Percentiles rank a stretch among this genome's conserved stretches.
Evolutionary conservation across 1,140 invertebrate genomes (phyloP).

Genomic region (Lordiphosa mommai): DNA sequence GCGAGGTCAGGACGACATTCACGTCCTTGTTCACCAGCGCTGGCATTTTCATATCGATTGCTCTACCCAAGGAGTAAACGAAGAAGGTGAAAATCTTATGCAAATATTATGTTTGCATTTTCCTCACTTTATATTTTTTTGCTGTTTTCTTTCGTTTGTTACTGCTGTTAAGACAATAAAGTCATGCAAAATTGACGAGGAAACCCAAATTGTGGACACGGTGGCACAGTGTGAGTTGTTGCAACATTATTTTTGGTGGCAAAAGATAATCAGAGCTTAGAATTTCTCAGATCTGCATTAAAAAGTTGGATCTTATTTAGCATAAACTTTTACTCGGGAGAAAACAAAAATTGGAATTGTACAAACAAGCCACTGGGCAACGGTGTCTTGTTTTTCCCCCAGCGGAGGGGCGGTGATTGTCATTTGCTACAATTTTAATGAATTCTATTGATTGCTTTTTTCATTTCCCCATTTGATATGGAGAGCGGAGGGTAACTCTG

Average conservation of each 20-base stretch:
- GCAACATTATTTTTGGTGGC: no score
- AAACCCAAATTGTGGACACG: constrained; percentile 28
- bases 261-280: no score
- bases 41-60: constrained; percentile 59
- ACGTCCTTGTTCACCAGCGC: constrained; percentile 36
- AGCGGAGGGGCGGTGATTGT: constrained; percentile 34
- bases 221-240: constrained; percentile 7
- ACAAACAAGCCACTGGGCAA: no score
- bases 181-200: constrained; percentile 37
- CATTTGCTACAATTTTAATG: constrained; percentile 53
- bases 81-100: constrained; percentile 53
- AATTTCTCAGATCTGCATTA: no score
- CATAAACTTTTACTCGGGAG: no score
- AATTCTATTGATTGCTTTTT: constrained; percentile 59
- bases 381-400: no score
- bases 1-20: constrained; percentile 7
- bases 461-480: neutral
- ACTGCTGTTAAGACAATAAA: constrained; percentile 36
- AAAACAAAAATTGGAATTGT: no score
- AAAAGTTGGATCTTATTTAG: no score
- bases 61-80: constrained; percentile 1
- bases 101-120: constrained; percentile 75
- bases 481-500: neutral
- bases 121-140: constrained; percentile 65
- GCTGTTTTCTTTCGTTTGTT: constrained; percentile 21